Base-by-base conservation (phyloP, 2,888 invertebrate genomes). In the Gisinianus flammeolus region DNA sequence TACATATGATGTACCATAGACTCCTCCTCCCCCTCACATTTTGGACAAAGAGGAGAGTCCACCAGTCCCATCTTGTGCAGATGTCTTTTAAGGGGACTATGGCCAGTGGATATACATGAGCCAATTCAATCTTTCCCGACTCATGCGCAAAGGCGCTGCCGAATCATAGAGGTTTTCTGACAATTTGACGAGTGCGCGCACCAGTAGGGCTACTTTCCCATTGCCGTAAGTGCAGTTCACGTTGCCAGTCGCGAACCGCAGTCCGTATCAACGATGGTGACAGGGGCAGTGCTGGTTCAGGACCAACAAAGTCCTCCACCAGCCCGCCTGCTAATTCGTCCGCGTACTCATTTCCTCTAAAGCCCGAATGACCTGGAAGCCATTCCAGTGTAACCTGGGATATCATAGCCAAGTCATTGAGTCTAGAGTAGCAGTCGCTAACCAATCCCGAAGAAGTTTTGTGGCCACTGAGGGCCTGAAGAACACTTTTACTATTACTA, bases 11-110 rank as follows among this genome's bases (percentile, higher is more conserved):
- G 56, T 10, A 56, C 10, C 6, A n/a, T 6, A 4, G 56, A n/a
- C 22, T 56, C 56, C 56, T 56, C 56, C n/a, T 56, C 56, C 4
- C 19, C 56, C 22, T 5, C 8, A 56, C 56, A 56, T 56, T 22
- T 56, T 56, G 56, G 56, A 56, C 56, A 56, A 58, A 58, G 58
- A 58, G 58, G 58, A 24, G 58, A 58, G 1, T n/a, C 24, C 3
- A 58, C 8, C 22, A 8, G 19, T 1, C 58, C 58, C 22, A 58
- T 58, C 10, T 24, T 6, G 6, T n/a, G 22, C 1, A 58, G 22
- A n/a, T n/a, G 22, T 24, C 22, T 58, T 22, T 58, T 58, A 8
- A 58, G 58, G 16, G 58, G 58, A 24, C 58, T 22, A n/a, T 58
- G 58, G 16, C 58, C 58, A 19, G 58, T 58, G 22, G 3, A 58